phyloP scores from a whole-genome alignment of 2,888 invertebrate genomes.

The Aphodius granarius region DNA sequence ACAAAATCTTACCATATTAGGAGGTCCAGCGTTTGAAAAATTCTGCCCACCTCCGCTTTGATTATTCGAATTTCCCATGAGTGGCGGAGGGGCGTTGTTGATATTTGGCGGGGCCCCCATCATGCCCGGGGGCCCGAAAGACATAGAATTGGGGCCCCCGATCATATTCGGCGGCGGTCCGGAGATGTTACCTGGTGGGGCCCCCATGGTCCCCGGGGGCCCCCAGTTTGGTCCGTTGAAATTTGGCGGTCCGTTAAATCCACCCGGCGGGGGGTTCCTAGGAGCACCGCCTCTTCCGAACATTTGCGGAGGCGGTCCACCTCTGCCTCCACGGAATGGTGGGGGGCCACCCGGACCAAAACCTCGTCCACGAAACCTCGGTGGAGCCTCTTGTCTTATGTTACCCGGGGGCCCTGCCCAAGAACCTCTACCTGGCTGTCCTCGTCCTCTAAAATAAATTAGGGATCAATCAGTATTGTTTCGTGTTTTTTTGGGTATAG shows the following conservation, averaged over 20 bases:
- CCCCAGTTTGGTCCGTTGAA: constrained; percentile 68
- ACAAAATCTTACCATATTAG: constrained; percentile 38
- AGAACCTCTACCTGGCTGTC: constrained; percentile 39
- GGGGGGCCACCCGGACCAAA: constrained; percentile 60
- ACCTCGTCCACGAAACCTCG: constrained; percentile 68
- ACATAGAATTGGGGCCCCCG: constrained; percentile 57
- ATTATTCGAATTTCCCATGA: constrained; percentile 39
- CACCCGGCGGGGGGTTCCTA: constrained; percentile 53
- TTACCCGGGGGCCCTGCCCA: constrained; percentile 52
- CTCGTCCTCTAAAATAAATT: constrained; percentile 46
- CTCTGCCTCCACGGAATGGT: constrained; percentile 49
- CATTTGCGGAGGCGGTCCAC: constrained; percentile 58
- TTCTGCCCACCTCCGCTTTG: constrained; percentile 37
- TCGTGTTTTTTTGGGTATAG: constrained; percentile 3
- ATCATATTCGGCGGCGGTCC: constrained; percentile 59
- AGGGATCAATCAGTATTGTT: background rate
- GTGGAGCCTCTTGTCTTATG: constrained; percentile 53
- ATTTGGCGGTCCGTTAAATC: constrained; percentile 60
- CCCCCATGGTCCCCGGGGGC: constrained; percentile 55
- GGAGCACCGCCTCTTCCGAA: constrained; percentile 59
- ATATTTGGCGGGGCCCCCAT: constrained; percentile 34
- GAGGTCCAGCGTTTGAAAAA: constrained; percentile 41
- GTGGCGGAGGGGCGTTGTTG: constrained; percentile 50
- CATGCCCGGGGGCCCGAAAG: constrained; percentile 47
- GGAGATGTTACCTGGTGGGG: constrained; percentile 58